Evolutionary conservation across 2,797 vertebrate species (phyloP).

Genomic region (Mormyrops attenuatus): DNA sequence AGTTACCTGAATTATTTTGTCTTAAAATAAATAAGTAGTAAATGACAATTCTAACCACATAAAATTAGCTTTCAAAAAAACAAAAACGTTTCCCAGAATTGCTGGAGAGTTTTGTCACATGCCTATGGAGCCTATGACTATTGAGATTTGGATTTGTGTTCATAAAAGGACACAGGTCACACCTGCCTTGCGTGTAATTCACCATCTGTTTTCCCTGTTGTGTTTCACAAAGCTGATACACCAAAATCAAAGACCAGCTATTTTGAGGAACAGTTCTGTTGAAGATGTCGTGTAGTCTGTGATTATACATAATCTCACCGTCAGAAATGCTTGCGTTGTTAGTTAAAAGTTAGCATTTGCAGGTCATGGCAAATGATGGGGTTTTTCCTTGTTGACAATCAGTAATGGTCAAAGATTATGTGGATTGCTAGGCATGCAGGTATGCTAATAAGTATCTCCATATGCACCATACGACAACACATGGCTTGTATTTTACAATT

Average conservation of each 20-base stretch:
- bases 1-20: neutral
- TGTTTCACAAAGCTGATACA: neutral
- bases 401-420: neutral
- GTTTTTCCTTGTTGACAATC: neutral
- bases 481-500: neutral
- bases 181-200: neutral
- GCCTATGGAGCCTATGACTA: neutral
- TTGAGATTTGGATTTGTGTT: neutral
- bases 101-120: neutral
- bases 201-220: neutral
- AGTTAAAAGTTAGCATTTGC: neutral
- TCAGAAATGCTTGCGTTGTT: neutral
- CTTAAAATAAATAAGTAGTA: neutral
- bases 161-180: neutral
- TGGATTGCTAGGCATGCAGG: neutral
- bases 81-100: neutral
- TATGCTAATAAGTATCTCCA: neutral
- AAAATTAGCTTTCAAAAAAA: neutral
- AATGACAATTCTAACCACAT: neutral
- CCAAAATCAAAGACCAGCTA: neutral
- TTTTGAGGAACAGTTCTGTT: neutral
- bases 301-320: neutral
- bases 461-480: neutral
- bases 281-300: neutral
- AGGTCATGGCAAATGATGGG: neutral